Base-by-base conservation (phyloP, 1,140 invertebrate species). In the Adelges cooleyi region DNA sequence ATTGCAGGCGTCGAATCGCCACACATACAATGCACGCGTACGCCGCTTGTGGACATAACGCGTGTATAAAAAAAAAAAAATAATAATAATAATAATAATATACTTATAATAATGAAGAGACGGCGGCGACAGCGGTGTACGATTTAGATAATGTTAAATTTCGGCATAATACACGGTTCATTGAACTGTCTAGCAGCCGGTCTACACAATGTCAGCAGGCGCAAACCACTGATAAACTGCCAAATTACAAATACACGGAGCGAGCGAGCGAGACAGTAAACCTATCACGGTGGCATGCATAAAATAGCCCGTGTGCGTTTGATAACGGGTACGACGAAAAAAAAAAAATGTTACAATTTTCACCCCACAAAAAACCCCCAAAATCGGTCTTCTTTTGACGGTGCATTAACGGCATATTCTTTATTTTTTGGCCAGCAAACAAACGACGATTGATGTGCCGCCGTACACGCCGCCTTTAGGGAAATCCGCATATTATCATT, bases 91-190 rank as follows among this genome's bases (percentile, higher is more conserved):
- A n/a, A n/a, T n/a, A n/a, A n/a, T n/a, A n/a, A n/a, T 22, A 2
- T 22, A 23, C 17, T 48, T 8, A 9, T 17, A 20, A 48, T 48
- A 23, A 11, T 18, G 8, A n/a, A n/a, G n/a, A n/a, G 46, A 22
- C 46, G 46, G 15, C 17, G 20, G n/a, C n/a, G n/a, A n/a, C n/a
- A n/a, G n/a, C n/a, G 11, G 11, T 33, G 29, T 42, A 59, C 23
- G 40, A 29, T 59, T 46, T 46, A 46, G 38, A 44, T 59, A 44
- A 59, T 59, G 42, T 59, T 25, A 29, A 59, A 59, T 29, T 42
- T 59, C 54, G 54, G 54, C 40, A 29, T 46, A 59, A 59, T 59
- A 59, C 11, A 6, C 17, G 25, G 54, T 59, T 59, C 54, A 46
- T 59, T 44, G 54, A 59, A 59, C 54, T 59, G 46, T 44, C 54